These are phyloP conservation scores for Drosophila obscura DNA, from an alignment of 1,140 invertebrate species.

Conservation along the genomic window DNA sequence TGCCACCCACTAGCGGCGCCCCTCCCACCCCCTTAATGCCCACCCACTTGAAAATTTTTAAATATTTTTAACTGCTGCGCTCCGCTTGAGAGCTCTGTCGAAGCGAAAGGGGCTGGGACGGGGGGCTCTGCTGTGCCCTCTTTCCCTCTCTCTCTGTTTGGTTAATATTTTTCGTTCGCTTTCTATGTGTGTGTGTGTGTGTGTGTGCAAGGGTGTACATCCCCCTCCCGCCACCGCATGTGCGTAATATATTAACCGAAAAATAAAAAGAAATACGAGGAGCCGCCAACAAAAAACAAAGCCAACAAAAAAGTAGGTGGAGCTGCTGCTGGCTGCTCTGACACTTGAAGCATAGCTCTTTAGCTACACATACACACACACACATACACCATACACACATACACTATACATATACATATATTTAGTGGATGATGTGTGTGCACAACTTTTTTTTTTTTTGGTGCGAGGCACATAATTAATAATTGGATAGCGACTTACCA, in stretches of 20 bases:
- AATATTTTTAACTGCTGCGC: slow-evolving; percentile 80
- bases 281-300: slow-evolving; percentile 27
- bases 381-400: slow-evolving; percentile 1
- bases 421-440: slow-evolving; percentile 23
- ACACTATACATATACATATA: slow-evolving; percentile 2
- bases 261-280: slow-evolving; percentile 28
- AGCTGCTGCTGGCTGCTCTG: slow-evolving; percentile 47
- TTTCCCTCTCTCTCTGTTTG: slow-evolving; percentile 56
- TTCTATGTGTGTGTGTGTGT: slow-evolving; percentile 36
- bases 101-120: not conserved
- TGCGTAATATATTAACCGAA: slow-evolving; percentile 80
- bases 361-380: slow-evolving; percentile 14
- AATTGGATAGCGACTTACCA: slow-evolving; percentile 52
- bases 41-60: slow-evolving; percentile 69
- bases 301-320: slow-evolving; percentile 61
- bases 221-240: slow-evolving; percentile 28
- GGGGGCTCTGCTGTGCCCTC: slow-evolving; percentile 13
- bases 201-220: slow-evolving; percentile 14
- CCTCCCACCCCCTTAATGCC: slow-evolving; percentile 22
- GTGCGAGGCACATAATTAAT: slow-evolving; percentile 57
- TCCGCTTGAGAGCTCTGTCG: slow-evolving; percentile 8
- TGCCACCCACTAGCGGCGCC: slow-evolving; percentile 1
- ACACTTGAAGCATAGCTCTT: slow-evolving; percentile 65
- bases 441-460: slow-evolving; percentile 25
- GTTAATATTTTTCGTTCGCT: slow-evolving; percentile 70